Conservation (phyloP, 30 jellyfish, hydroid and myxozoan genomes). For the Nemopilema nomurai region DNA sequence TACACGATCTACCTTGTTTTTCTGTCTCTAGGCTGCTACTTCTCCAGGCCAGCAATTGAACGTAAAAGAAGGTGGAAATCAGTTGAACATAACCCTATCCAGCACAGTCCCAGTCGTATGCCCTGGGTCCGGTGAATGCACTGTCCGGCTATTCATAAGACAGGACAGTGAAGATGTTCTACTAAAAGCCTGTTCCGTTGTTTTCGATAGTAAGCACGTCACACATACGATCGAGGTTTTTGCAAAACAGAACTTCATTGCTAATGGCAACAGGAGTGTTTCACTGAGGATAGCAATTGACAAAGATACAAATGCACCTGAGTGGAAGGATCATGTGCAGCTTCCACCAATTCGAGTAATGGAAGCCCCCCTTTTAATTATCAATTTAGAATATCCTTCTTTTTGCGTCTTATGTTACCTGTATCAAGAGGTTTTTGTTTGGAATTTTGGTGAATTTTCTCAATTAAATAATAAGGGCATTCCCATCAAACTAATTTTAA, state of each 20-base stretch:
- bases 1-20: too few relatives aligned
- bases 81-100: slow-evolving; percentile 11
- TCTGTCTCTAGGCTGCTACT: too few relatives aligned
- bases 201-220: slow-evolving; percentile 39
- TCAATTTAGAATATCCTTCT: too few relatives aligned
- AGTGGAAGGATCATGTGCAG: slow-evolving; percentile 14
- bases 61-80: background rate
- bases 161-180: slow-evolving; percentile 48
- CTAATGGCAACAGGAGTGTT: slow-evolving; percentile 23
- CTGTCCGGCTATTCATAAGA: slow-evolving; percentile 54
- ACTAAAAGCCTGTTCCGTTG: slow-evolving; percentile 55
- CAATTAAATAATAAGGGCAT: too few relatives aligned
- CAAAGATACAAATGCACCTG: slow-evolving; percentile 2
- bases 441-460: too few relatives aligned
- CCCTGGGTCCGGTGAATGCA: slow-evolving; percentile 38
- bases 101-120: slow-evolving; percentile 70
- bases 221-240: slow-evolving; percentile 45
- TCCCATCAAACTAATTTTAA: too few relatives aligned
- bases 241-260: slow-evolving; percentile 31
- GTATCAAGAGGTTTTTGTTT: too few relatives aligned
- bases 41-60: background rate
- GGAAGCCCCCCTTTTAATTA: too few relatives aligned
- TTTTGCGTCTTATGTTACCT: too few relatives aligned
- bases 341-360: slow-evolving; percentile 6
- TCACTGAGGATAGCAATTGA: background rate